Evolutionary conservation across 2,113 vertebrate genomes (phyloP).

Genomic region (Miniopterus natalensis): DNA sequence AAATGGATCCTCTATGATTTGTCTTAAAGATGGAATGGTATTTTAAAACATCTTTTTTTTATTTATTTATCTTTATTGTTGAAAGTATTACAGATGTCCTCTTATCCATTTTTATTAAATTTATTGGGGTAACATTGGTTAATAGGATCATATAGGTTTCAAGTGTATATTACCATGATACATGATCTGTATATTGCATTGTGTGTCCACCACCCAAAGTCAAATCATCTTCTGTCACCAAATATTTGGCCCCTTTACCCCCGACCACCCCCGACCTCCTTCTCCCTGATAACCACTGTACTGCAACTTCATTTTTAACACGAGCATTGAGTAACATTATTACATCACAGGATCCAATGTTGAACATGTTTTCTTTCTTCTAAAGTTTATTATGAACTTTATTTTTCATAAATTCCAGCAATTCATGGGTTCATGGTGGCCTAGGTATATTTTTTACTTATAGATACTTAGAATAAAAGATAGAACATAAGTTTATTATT

Average conservation of each 20-base stretch:
- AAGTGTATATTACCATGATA: background rate
- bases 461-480: background rate
- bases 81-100: too few relatives aligned
- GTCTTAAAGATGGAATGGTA: conserved; percentile 71
- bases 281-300: background rate
- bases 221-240: background rate
- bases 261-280: background rate
- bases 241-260: background rate
- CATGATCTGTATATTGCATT: background rate
- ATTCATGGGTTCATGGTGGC: background rate
- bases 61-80: background rate
- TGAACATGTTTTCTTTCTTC: conserved; percentile 64
- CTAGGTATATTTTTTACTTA: background rate
- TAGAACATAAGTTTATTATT: background rate
- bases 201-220: background rate
- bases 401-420: conserved; percentile 53
- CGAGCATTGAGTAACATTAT: background rate
- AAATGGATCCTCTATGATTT: conserved; percentile 70
- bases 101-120: background rate
- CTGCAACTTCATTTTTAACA: conserved; percentile 40
- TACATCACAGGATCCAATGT: background rate
- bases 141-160: background rate
- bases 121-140: background rate
- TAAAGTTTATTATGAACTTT: conserved; percentile 46
- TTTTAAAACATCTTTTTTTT: conserved; percentile 65